phyloP scores from a whole-genome alignment of 2,797 vertebrate genomes.

The Alectoris magna region DNA sequence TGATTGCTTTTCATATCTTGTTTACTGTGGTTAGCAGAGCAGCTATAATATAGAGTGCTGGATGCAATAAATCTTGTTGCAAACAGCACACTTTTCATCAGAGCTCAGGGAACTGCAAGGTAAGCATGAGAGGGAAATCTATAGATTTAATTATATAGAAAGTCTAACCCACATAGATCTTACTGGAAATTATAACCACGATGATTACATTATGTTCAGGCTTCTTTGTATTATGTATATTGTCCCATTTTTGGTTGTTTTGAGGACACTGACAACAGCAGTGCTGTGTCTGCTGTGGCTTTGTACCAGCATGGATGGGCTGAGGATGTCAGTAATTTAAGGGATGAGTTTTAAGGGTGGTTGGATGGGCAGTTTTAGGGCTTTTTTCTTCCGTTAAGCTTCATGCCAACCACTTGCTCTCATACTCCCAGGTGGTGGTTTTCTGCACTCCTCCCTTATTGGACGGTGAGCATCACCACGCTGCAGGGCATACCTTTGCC shows the following conservation, averaged over 20 bases:
- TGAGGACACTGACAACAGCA: background rate
- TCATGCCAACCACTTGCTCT: background rate
- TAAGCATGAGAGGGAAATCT: slow-evolving; percentile 62
- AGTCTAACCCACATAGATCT: slow-evolving; percentile 23
- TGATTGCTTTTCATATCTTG: slow-evolving; percentile 78
- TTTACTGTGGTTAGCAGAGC: slow-evolving; percentile 73
- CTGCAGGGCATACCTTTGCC: background rate
- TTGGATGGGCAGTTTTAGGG: background rate
- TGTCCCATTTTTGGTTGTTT: background rate
- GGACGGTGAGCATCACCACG: background rate
- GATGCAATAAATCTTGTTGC: slow-evolving; percentile 75
- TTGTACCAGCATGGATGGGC: background rate
- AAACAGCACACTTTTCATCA: slow-evolving; percentile 59
- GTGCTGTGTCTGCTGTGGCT: background rate
- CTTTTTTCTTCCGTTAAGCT: background rate
- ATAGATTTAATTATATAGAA: slow-evolving; percentile 67
- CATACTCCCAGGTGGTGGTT: fast-evolving
- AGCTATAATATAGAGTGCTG: slow-evolving; percentile 65
- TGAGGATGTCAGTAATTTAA: slow-evolving; percentile 20
- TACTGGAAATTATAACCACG: slow-evolving; percentile 1
- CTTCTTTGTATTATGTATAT: background rate
- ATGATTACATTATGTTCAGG: slow-evolving; percentile 1
- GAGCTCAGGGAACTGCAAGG: slow-evolving; percentile 52
- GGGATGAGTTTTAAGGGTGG: background rate
- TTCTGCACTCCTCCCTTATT: too few relatives aligned